Evolutionary conservation across 2,797 vertebrate genomes (phyloP).

Genomic region (Oryzias dopingdopingensis): DNA sequence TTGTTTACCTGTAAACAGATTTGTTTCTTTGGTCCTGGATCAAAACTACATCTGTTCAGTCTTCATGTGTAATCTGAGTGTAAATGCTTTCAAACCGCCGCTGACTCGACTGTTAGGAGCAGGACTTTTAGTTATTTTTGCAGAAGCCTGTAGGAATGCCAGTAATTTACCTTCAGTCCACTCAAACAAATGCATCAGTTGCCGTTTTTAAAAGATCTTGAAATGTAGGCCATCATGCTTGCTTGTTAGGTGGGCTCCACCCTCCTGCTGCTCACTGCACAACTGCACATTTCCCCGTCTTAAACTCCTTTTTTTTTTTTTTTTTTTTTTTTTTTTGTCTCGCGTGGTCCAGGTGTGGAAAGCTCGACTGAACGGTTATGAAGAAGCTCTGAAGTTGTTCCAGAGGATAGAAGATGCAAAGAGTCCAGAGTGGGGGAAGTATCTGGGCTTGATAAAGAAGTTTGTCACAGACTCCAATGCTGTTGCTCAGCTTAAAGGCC

Average conservation of each 20-base stretch:
- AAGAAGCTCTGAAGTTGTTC: slow-evolving; percentile 94
- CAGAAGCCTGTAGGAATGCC: background rate
- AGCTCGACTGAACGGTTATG: slow-evolving; percentile 93
- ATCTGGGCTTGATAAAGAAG: slow-evolving; percentile 92
- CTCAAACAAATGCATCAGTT: background rate
- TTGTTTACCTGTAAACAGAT: too few species aligned
- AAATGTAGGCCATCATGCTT: background rate
- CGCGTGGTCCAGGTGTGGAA: slow-evolving; percentile 86
- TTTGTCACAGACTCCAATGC: slow-evolving; percentile 98
- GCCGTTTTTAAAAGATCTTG: background rate
- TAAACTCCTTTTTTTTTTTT: background rate
- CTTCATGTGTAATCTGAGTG: background rate
- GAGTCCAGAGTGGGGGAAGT: slow-evolving; percentile 96
- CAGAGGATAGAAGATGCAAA: slow-evolving; percentile 93
- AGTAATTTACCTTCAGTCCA: background rate
- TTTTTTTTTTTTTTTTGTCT: too few species aligned
- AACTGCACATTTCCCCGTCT: background rate
- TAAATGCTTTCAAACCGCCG: background rate
- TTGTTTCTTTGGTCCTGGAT: too few species aligned
- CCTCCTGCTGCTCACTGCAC: background rate
- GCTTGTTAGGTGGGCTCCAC: background rate
- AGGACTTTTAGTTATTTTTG: background rate
- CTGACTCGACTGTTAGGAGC: background rate
- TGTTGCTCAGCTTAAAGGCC: slow-evolving; percentile 94
- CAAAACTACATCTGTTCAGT: too few species aligned